phyloP scores from a whole-genome alignment of 2,113 vertebrate genomes.

The Ramphastos sulfuratus region DNA sequence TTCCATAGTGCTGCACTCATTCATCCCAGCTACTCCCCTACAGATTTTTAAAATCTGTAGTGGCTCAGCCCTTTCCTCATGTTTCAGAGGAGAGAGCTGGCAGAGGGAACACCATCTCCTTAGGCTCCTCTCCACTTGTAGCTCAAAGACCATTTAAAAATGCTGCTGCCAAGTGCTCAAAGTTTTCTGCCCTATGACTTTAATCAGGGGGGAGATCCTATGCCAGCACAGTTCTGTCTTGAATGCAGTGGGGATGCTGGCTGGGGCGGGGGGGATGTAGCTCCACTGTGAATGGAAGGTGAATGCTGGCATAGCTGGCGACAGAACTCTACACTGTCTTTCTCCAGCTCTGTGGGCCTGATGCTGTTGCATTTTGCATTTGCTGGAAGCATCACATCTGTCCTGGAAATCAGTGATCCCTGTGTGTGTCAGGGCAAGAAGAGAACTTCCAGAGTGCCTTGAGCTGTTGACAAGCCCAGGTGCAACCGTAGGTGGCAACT shows the following conservation, averaged over 20 bases:
- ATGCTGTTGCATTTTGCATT: neutral
- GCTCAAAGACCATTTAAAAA: neutral
- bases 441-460: neutral
- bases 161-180: neutral
- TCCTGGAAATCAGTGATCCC: neutral
- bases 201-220: neutral
- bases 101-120: neutral
- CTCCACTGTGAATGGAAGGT: neutral
- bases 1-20: conserved; percentile 4
- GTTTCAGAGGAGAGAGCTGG: neutral
- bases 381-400: neutral
- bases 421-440: accelerated
- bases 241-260: neutral
- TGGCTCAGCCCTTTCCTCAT: neutral
- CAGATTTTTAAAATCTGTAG: neutral
- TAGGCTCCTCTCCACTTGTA: neutral
- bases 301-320: neutral
- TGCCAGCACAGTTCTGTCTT: neutral
- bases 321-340: neutral
- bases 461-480: neutral
- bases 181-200: neutral
- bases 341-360: accelerated
- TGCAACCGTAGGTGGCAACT: neutral
- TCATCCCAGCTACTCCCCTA: neutral
- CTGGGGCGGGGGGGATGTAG: neutral